These are phyloP conservation scores for Oophaga pumilio DNA, from an alignment of 2,113 vertebrate genomes.

Conservation along the genomic window DNA sequence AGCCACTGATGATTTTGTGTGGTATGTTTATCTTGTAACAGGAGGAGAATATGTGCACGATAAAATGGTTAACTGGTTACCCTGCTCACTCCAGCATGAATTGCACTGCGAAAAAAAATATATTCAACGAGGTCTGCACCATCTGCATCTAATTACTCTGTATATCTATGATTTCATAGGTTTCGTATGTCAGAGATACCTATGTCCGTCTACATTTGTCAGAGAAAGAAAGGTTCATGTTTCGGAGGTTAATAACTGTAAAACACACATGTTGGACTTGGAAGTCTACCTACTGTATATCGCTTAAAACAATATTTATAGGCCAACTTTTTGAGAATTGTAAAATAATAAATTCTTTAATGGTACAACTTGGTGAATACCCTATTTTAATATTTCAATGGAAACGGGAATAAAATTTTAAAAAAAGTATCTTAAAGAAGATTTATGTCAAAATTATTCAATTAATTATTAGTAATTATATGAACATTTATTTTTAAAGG, in stretches of 20 bases:
- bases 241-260: constrained; percentile 8
- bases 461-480: too few species aligned
- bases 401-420: neutral
- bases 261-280: constrained; percentile 33
- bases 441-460: too few species aligned
- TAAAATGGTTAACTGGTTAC: constrained; percentile 11
- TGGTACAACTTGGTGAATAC: neutral
- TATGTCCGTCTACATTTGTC: constrained; percentile 42
- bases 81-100: neutral
- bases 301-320: constrained; percentile 27
- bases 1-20: constrained; percentile 1
- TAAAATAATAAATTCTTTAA: neutral
- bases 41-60: neutral
- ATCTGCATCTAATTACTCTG: constrained; percentile 40
- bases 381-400: neutral
- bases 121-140: constrained; percentile 3
- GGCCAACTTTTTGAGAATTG: neutral
- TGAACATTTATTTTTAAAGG: too few species aligned
- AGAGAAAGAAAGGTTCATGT: constrained; percentile 21
- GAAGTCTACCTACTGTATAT: constrained; percentile 14
- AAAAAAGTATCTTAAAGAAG: neutral
- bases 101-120: neutral
- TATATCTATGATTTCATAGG: constrained; percentile 40
- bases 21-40: constrained; percentile 18
- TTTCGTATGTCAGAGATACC: constrained; percentile 39